Base-by-base conservation (phyloP, 2,797 vertebrate genomes). In the Enteromius radiatus region DNA sequence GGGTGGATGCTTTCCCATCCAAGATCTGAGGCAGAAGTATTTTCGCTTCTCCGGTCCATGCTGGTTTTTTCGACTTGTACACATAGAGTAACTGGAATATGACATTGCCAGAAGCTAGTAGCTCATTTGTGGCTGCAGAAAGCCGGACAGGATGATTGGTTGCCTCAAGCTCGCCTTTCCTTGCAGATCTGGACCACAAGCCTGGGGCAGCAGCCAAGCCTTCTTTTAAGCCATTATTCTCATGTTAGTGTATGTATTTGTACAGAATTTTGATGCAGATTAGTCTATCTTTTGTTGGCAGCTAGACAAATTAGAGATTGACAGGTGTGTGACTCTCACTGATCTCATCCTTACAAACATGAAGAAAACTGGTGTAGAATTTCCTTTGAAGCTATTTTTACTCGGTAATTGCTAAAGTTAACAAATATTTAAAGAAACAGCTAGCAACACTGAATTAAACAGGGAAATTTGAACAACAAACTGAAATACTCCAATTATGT, bases 151-250 rank as follows among this genome's bases (percentile, higher is more conserved):
- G 59, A 67, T 75, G 69, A 73, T 80, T 78, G 76, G 61, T 28
- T 3, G 15, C 23, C 47, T 36, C 63, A 49, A 65, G n/a, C 21
- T 67, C 74, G 68, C 26, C 54, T 49, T n/a, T 78, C 49, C n/a
- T 75, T 65, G 63, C 26, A 68, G 47, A 54, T 45, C 71, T 76
- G 45, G 73, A 82, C 80, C 80, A 82, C 73, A 82, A 76, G 61
- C 23, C 80, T 36, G 33, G 23, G 47, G 49, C 63, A 17, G 64
- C 63, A 76, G 61, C 63, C 81, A 82, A 56, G 21, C 5, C 11
- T 59, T 26, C 54, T 64, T 73, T 21, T 73, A 21, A 81, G 31
- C 14, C n/a, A 73, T 59, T 15, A 59, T 47, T 5, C 23, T 67
- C 65, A 31, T 81, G 59, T 71, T 68, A 21, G 47, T 82, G 56